Percentiles rank a stretch among this genome's conserved stretches.
Evolutionary conservation across 2,797 vertebrate species (phyloP).

Genomic region (Platyrinchus mystaceus): DNA sequence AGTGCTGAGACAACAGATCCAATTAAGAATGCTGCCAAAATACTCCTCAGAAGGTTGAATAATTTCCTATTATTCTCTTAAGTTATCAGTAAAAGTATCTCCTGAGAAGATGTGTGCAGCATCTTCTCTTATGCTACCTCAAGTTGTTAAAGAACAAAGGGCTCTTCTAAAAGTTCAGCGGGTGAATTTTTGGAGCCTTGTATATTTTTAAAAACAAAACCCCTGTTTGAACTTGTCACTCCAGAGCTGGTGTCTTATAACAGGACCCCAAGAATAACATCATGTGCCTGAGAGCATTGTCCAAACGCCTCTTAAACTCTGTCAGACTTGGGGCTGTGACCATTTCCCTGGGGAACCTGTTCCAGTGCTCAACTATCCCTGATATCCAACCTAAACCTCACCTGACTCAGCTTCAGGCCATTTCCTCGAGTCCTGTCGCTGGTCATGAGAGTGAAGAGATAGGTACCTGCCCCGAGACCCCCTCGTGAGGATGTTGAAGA

Average conservation of each 20-base stretch:
- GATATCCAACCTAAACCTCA: not conserved
- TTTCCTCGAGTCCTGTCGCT: not conserved
- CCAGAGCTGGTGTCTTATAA: not conserved
- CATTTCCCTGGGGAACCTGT: not conserved
- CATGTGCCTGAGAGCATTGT: not conserved
- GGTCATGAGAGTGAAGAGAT: not conserved
- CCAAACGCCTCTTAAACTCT: not conserved
- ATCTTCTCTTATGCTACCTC: not conserved
- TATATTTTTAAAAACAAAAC: not conserved
- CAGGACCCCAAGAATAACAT: not conserved
- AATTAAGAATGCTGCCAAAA: constrained; percentile 11
- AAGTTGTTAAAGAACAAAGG: not conserved
- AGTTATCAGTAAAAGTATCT: not conserved
- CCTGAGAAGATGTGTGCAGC: not conserved
- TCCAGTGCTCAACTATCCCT: not conserved
- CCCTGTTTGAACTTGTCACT: not conserved
- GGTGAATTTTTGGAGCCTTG: not conserved
- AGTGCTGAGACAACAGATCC: not conserved
- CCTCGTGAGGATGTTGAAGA: not conserved
- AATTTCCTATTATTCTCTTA: not conserved
- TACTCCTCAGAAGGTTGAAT: not conserved
- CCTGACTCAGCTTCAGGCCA: too few species aligned
- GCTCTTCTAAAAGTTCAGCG: not conserved
- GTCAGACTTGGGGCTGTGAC: not conserved
- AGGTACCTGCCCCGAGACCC: too few species aligned